Base-by-base conservation (phyloP, 2,797 vertebrate species). In the Podarcis siculus region DNA sequence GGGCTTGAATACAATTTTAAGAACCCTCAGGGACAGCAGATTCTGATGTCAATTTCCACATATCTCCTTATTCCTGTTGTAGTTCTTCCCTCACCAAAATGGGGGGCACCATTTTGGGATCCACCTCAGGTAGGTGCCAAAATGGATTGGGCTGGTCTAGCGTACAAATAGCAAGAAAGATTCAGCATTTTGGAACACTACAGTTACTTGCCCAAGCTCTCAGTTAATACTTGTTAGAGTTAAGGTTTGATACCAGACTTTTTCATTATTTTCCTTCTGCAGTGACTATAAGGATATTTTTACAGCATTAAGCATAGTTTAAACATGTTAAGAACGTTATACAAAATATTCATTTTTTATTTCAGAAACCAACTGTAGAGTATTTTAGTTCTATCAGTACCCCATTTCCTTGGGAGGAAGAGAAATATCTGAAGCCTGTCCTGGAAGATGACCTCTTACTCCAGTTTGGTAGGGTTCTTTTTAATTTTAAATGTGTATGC, bases 361-460 rank as follows among this genome's bases (percentile, higher is more conserved):
- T 92, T 17, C 94, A 99, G 99, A 98, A 98, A 92, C 98, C 98
- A 91, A 94, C 96, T n/a, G 96, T 94, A 5, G 97, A 97, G 0
- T 95, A 92, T 91, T 93, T 99, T 92, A 91, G 39, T 80, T 96
- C 95, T 61, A 83, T 97, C 61, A 95, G 92, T 55, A 95, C 93
- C 0, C 93, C 96, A 0, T 90, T 97, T 89, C 98, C 98, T 32
- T 99, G 99, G 99, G 97, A 98, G 66, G 97, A 97, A 77, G 98
- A 99, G 37, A 97, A 97, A 8, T 99, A 98, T 94, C 96, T 99
- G 95, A 98, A 97, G 90, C 99, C 99, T 1, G 97, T 96, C 7
- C 92, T 98, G 10, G 97, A 98, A 94, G 98, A 99, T 92, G 99
- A 99, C 90, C 97, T 96, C 0, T 95, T 99, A 37, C 98, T 99